Evolutionary conservation across 2,113 vertebrate genomes (phyloP).

Genomic region (Hymenochirus boettgeri): DNA sequence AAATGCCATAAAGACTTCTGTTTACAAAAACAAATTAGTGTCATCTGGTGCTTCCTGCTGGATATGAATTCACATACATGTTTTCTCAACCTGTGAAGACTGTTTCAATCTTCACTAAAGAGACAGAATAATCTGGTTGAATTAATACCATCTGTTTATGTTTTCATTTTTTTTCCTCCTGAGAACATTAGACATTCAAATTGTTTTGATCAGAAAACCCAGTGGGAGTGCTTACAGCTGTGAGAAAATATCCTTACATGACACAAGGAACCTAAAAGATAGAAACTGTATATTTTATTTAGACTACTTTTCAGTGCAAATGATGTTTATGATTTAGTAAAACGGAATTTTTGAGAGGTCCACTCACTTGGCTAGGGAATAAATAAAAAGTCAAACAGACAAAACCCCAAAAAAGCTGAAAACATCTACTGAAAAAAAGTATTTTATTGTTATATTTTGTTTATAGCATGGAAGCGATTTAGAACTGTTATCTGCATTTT

Average conservation of each 20-base stretch:
- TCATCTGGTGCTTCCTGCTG: not conserved
- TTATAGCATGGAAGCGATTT: no score
- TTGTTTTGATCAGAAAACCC: constrained; percentile 39
- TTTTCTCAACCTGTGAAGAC: constrained; percentile 21
- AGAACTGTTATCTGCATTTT: no score
- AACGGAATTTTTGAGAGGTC: no score
- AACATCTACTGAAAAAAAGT: no score
- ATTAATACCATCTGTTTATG: constrained; percentile 31
- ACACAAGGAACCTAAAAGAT: constrained; percentile 6
- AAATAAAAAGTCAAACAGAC: no score
- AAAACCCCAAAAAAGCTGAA: no score
- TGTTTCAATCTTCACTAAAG: not conserved
- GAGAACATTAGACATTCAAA: constrained; percentile 20
- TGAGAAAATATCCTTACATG: constrained; percentile 30
- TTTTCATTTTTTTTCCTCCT: constrained; percentile 29
- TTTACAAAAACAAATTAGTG: constrained; percentile 14
- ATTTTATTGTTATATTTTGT: no score
- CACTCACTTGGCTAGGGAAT: no score
- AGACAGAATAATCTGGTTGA: constrained; percentile 17
- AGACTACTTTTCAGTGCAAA: no score
- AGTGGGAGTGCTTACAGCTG: constrained; percentile 34
- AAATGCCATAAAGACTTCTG: constrained; percentile 6
- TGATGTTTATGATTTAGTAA: no score
- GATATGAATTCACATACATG: constrained; percentile 9
- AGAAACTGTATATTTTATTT: no score